Conservation (phyloP, 2,113 vertebrate species). For the Falcunculus frontatus region DNA sequence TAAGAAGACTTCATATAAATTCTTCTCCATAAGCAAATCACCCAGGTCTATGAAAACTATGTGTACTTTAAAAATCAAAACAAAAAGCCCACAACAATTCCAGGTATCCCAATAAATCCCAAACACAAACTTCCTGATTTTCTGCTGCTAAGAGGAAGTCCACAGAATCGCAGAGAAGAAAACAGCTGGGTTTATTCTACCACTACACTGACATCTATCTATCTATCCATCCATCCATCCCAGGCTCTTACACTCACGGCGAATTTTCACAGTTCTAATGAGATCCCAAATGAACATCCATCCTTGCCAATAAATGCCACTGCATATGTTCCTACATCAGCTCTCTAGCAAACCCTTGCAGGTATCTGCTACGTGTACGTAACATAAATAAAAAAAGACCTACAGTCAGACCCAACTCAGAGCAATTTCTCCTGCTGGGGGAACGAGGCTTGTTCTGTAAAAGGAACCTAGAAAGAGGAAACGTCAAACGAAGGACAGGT, state of each 20-base stretch:
- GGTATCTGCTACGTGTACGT: accelerated
- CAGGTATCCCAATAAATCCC: background rate
- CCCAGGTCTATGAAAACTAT: background rate
- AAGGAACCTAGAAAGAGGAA: background rate
- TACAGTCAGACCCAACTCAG: background rate
- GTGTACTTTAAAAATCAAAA: background rate
- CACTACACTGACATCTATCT: background rate
- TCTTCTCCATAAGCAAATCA: accelerated
- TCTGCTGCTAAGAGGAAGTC: background rate
- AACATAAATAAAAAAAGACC: background rate
- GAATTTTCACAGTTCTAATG: background rate
- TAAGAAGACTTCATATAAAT: background rate
- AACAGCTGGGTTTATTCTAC: background rate
- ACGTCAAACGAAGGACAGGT: background rate
- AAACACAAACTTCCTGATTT: background rate
- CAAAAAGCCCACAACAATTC: background rate
- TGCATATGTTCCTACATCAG: background rate
- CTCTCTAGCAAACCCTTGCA: background rate
- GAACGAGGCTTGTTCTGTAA: background rate
- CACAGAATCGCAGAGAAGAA: background rate
- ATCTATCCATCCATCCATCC: background rate
- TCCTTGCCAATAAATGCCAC: background rate
- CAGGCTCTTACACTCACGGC: background rate
- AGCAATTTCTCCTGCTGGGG: background rate
- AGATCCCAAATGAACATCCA: background rate